Conservation (phyloP, 2,888 invertebrate species). For the Patella pellucida region DNA sequence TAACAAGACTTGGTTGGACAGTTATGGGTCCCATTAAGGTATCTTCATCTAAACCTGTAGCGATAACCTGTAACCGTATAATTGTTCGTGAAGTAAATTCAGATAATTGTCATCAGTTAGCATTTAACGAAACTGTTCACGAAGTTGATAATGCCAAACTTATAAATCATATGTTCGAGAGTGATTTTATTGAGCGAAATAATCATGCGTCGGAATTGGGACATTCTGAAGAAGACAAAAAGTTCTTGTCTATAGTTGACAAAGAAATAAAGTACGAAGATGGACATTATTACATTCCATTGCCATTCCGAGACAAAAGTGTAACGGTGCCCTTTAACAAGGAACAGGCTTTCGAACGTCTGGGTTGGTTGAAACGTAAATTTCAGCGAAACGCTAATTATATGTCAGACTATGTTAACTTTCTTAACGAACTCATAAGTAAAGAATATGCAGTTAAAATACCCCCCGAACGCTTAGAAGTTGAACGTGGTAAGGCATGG, state of each 20-base stretch:
- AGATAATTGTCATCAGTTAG: background rate
- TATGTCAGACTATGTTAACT: constrained; percentile 17
- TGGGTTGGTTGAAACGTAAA: background rate
- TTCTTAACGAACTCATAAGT: constrained; percentile 16
- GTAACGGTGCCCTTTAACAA: constrained; percentile 1
- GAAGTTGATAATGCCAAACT: background rate
- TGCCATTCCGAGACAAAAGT: constrained; percentile 18
- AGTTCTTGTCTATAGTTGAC: constrained; percentile 17
- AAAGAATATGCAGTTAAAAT: constrained; percentile 17
- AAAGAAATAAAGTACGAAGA: too few relatives aligned
- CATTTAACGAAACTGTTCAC: background rate
- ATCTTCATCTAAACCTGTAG: background rate
- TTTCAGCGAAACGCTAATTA: constrained; percentile 9
- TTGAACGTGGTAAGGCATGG: too few relatives aligned
- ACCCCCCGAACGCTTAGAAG: background rate
- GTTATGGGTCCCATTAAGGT: background rate
- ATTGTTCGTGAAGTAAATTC: background rate
- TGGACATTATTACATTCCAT: constrained; percentile 22
- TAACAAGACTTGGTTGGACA: background rate
- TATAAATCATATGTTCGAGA: background rate
- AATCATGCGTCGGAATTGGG: background rate
- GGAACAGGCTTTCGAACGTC: constrained; percentile 4
- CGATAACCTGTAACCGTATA: background rate
- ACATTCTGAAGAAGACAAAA: constrained; percentile 20
- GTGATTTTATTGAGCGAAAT: background rate